These are phyloP conservation scores for Troides aeacus DNA, from an alignment of 2,888 invertebrate species.

Conservation along the genomic window DNA sequence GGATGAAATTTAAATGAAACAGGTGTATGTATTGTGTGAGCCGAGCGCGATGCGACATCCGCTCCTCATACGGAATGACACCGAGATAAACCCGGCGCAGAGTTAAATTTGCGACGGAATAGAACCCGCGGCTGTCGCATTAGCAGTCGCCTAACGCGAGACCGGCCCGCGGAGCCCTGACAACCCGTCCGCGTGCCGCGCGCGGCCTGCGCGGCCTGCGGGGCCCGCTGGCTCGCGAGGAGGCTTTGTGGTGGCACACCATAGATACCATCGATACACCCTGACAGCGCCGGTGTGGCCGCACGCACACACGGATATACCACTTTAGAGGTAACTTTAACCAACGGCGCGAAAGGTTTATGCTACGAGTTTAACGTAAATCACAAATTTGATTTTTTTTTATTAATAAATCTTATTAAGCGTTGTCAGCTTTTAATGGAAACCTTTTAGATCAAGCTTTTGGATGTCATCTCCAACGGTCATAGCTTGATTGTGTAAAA, in stretches of 20 bases:
- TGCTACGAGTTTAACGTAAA: no score
- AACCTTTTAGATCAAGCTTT: no score
- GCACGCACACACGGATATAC: not conserved
- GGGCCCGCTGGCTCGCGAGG: constrained; percentile 45
- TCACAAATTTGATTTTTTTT: no score
- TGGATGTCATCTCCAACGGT: no score
- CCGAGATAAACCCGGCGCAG: constrained; percentile 47
- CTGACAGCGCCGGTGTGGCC: constrained; percentile 64
- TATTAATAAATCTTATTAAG: no score
- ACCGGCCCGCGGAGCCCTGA: constrained; percentile 25
- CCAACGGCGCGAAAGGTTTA: no score
- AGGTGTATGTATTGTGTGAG: no score
- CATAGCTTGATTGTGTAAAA: no score
- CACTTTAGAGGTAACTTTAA: no score
- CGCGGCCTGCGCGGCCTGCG: constrained; percentile 43
- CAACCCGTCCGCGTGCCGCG: constrained; percentile 32
- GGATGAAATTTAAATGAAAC: no score
- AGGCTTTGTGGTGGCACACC: constrained; percentile 48
- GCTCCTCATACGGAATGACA: constrained; percentile 50
- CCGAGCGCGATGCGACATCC: constrained; percentile 30
- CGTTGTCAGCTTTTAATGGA: no score
- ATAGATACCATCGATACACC: constrained; percentile 62
- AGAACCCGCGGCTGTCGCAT: constrained; percentile 31
- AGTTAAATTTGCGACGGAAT: constrained; percentile 33
- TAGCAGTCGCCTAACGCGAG: constrained; percentile 32